phyloP scores from a whole-genome alignment of 2,888 invertebrate species.

The Pegoplata infirma region DNA sequence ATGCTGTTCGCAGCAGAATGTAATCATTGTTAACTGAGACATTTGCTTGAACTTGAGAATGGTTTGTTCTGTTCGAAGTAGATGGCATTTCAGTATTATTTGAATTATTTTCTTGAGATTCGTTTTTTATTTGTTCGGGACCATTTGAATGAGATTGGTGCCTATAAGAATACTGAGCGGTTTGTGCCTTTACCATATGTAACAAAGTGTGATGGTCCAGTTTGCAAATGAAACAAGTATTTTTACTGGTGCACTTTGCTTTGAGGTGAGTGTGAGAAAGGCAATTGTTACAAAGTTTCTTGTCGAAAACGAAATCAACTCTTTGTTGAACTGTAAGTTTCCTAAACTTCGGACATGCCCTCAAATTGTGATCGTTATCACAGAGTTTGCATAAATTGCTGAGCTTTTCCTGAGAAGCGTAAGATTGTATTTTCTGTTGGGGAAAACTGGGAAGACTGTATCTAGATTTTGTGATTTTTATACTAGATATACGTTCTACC shows the following conservation, averaged over 20 bases:
- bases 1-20: background rate
- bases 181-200: too few species aligned
- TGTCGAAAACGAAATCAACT: background rate
- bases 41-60: conserved; percentile 3
- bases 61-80: background rate
- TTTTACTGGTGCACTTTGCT: background rate
- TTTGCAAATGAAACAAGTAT: too few species aligned
- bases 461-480: background rate
- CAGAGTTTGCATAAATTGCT: background rate
- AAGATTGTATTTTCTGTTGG: background rate
- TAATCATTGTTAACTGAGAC: background rate
- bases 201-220: too few species aligned
- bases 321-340: too few species aligned
- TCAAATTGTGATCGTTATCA: background rate
- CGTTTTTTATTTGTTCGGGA: background rate
- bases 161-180: too few species aligned
- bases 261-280: background rate
- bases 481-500: background rate
- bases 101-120: too few species aligned
- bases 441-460: too few species aligned
- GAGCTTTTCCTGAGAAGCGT: background rate
- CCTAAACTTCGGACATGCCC: background rate
- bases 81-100: background rate
- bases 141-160: too few species aligned
- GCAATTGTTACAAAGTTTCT: background rate